phyloP scores from a whole-genome alignment of 2,888 invertebrate genomes.

The Allacma fusca region DNA sequence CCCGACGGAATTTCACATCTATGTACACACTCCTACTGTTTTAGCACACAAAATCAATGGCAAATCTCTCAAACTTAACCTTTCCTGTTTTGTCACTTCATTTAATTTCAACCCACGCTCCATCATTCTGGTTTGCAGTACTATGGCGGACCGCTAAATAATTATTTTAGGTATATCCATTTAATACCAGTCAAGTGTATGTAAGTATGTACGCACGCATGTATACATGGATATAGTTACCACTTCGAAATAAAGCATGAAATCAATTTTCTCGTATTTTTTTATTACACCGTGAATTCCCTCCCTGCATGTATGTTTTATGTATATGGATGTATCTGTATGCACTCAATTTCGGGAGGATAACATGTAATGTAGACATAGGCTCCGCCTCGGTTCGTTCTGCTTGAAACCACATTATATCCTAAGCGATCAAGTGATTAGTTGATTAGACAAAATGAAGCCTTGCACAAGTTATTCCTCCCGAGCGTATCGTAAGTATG shows the following conservation, averaged over 20 bases:
- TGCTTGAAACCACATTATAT: background rate
- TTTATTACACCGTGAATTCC: background rate
- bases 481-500: conserved; percentile 1
- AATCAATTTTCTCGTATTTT: conserved; percentile 4
- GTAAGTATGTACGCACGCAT: background rate
- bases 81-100: background rate
- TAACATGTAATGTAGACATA: no score
- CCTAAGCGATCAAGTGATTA: conserved; percentile 9
- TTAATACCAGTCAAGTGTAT: no score
- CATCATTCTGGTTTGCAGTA: no score
- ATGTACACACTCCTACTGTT: no score
- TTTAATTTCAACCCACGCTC: conserved; percentile 7
- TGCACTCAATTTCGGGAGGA: no score
- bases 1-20: no score
- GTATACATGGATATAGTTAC: background rate
- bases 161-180: no score
- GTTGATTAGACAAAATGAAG: conserved; percentile 9
- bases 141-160: no score
- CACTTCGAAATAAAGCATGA: background rate
- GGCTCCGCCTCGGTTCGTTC: background rate
- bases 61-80: background rate
- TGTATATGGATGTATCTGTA: no score
- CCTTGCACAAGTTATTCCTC: conserved; percentile 7
- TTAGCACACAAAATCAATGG: background rate
- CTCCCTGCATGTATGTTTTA: background rate